Evolutionary conservation across 2,113 vertebrate genomes (phyloP).

Genomic region (Anarrhichthys ocellatus): DNA sequence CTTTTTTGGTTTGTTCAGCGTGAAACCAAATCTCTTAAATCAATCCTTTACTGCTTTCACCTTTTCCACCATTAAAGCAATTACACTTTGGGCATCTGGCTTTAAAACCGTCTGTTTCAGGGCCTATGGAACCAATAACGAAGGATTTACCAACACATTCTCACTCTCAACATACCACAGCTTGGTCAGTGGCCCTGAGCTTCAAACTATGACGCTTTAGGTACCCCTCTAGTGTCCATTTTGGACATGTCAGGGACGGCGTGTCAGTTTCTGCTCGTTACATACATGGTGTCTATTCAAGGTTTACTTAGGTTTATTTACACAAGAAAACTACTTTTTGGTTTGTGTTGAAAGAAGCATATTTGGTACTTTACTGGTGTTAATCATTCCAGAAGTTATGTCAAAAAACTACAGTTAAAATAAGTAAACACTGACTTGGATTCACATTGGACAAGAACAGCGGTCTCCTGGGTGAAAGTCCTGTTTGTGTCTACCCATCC

Average conservation of each 20-base stretch:
- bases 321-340: neutral
- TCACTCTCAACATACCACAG: neutral
- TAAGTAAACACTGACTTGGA: neutral
- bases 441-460: neutral
- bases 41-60: conserved; percentile 72
- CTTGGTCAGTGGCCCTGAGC: neutral
- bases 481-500: neutral
- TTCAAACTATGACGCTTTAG: neutral
- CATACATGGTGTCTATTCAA: neutral
- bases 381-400: neutral
- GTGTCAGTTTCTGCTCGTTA: neutral
- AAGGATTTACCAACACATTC: conserved; percentile 6
- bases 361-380: neutral
- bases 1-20: conserved; percentile 74
- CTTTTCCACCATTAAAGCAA: conserved; percentile 74
- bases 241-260: neutral
- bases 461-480: neutral
- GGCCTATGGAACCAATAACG: conserved; percentile 29
- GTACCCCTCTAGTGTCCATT: neutral
- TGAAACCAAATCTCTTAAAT: conserved; percentile 82
- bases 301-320: neutral
- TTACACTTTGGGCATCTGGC: conserved; percentile 66
- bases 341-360: no score
- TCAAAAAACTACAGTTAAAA: neutral
- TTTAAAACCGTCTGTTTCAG: conserved; percentile 53